Evolutionary conservation across 2,113 vertebrate species (phyloP), one percentile per base, ranked within the genome.

Genomic region (Apteryx mantelli): DNA sequence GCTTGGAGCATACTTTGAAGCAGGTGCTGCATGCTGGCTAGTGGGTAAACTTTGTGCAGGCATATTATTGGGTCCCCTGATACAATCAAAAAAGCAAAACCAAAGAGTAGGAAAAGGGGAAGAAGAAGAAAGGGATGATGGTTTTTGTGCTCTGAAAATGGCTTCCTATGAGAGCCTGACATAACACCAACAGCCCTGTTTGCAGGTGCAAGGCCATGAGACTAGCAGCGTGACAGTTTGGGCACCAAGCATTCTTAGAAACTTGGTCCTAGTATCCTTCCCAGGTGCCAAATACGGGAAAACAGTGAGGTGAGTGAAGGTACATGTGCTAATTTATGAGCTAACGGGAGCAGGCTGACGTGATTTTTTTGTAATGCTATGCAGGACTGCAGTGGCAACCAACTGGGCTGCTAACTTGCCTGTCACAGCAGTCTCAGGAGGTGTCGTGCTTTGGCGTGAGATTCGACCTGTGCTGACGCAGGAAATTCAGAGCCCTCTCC

Each of bases 391-490:
- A 26, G 40, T 83, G 65, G 8, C 81, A 86, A 7, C 21, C 40
- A 74, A 30, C 13, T 5, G 56, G 56, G 56, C 55, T 82, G 65
- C 61, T 73, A 48, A 22, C 22, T 12, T 71, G 32, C n/a, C 25
- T 42, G 61, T 16, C 36, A 12, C 4, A 28, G 69, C 34, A 52
- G 18, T 0, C 82, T 42, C 38, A 48, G 13, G 16, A 53, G 80
- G 38, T 46, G 28, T 71, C 24, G 11, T 34, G 25, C 14, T 36
- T 91, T 82, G 78, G 22, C 22, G 19, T 15, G 19, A 7, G 21
- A 9, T 9, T 75, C 1, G 0, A 10, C 17, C 12, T 46, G 46
- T 71, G 48, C 48, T 2, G 0, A 18, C 52, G 21, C 28, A 73
- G n/a, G 34, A 70, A 74, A 79, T 42, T 42, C 55, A 63, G 78